phyloP scores from a whole-genome alignment of 1,140 invertebrate genomes.

The Chelonus insularis region DNA sequence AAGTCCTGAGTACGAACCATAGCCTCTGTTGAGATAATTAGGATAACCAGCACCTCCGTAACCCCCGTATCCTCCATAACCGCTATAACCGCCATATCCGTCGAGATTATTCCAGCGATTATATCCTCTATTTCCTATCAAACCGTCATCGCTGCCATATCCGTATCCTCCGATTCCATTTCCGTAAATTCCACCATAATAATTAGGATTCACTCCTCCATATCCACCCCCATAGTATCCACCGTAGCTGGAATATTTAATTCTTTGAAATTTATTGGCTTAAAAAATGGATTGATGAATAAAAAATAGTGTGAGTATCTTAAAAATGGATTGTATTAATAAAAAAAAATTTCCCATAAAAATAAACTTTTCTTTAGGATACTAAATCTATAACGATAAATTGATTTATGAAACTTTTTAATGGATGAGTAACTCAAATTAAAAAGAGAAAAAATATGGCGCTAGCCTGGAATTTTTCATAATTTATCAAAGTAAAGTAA shows the following conservation, averaged over 20 bases:
- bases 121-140: slow-evolving; percentile 12
- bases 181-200: slow-evolving; percentile 26
- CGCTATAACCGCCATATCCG: slow-evolving; percentile 27
- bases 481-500: too few species aligned
- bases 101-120: slow-evolving; percentile 19
- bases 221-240: slow-evolving; percentile 15
- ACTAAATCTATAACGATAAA: too few species aligned
- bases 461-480: too few species aligned
- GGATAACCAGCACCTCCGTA: slow-evolving; percentile 24
- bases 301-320: too few species aligned
- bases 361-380: too few species aligned
- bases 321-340: too few species aligned
- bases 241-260: slow-evolving; percentile 16
- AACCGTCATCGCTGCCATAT: slow-evolving; percentile 23
- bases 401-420: too few species aligned
- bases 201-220: not conserved
- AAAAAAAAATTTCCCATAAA: too few species aligned
- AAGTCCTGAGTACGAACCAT: slow-evolving; percentile 29
- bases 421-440: too few species aligned
- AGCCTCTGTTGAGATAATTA: slow-evolving; percentile 39
- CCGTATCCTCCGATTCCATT: slow-evolving; percentile 26
- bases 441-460: too few species aligned
- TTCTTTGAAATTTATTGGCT: too few species aligned
- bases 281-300: too few species aligned
- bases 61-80: slow-evolving; percentile 26